Percentiles rank a stretch among this genome's conserved stretches.
These are phyloP conservation scores for Pachliopta kotzebuea DNA, from an alignment of 2,888 invertebrate species.

Conservation along the genomic window DNA sequence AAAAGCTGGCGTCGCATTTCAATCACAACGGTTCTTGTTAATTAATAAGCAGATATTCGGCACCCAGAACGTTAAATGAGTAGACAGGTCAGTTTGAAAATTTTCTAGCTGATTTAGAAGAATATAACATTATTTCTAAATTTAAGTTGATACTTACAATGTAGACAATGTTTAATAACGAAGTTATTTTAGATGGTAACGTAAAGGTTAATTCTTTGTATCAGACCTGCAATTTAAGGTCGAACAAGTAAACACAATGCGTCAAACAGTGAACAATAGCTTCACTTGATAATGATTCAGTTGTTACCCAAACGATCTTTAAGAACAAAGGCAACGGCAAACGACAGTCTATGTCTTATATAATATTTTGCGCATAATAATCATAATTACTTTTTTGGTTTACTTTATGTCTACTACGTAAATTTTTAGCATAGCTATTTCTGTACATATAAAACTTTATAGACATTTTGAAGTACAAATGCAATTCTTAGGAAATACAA, in stretches of 20 bases:
- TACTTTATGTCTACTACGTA: neutral
- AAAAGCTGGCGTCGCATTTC: conserved; percentile 55
- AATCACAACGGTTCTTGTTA: conserved; percentile 53
- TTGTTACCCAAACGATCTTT: neutral
- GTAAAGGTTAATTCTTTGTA: no score
- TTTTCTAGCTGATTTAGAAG: neutral
- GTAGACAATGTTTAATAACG: no score
- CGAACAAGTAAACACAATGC: conserved; percentile 10
- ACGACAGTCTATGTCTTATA: neutral
- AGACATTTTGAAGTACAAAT: neutral
- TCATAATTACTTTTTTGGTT: neutral
- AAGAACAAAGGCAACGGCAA: neutral
- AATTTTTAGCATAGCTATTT: neutral
- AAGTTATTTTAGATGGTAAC: no score
- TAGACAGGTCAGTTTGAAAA: conserved; percentile 34
- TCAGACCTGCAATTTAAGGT: conserved; percentile 3
- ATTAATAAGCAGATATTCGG: conserved; percentile 49
- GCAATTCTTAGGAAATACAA: neutral
- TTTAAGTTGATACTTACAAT: no score
- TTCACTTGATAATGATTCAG: neutral
- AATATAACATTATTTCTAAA: neutral
- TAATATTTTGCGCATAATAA: neutral
- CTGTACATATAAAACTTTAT: no score
- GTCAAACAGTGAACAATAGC: neutral
- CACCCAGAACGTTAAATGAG: conserved; percentile 42